Conservation (phyloP, 92 coral and sea anemone species). For the Meandrina meandrites region DNA sequence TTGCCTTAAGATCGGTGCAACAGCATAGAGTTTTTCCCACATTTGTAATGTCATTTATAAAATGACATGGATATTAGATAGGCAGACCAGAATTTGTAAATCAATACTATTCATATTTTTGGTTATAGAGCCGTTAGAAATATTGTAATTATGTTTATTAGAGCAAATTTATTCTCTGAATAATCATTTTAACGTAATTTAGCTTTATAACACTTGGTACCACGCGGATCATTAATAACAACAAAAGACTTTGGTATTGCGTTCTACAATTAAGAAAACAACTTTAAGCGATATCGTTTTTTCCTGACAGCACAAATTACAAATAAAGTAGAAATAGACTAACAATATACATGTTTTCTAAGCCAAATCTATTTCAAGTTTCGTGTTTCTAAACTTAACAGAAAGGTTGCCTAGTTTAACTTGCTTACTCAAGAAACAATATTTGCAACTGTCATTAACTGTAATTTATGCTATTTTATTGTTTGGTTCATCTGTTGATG, state of each 20-base stretch:
- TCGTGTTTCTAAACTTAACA: background rate
- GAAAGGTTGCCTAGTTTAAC: background rate
- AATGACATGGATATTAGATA: background rate
- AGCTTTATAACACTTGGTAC: background rate
- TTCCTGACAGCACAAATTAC: background rate
- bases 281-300: no score
- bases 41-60: background rate
- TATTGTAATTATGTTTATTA: background rate
- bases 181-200: background rate
- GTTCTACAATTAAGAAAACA: background rate
- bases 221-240: background rate
- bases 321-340: background rate
- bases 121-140: background rate
- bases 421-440: background rate
- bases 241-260: background rate
- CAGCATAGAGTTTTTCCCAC: background rate
- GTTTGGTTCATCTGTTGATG: background rate
- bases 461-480: no score
- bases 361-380: background rate
- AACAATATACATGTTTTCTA: background rate
- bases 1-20: background rate
- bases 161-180: background rate
- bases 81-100: background rate
- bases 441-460: background rate
- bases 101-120: background rate